These are phyloP conservation scores for Nomada lathburiana DNA, from an alignment of 2,888 invertebrate species.

Conservation along the genomic window DNA sequence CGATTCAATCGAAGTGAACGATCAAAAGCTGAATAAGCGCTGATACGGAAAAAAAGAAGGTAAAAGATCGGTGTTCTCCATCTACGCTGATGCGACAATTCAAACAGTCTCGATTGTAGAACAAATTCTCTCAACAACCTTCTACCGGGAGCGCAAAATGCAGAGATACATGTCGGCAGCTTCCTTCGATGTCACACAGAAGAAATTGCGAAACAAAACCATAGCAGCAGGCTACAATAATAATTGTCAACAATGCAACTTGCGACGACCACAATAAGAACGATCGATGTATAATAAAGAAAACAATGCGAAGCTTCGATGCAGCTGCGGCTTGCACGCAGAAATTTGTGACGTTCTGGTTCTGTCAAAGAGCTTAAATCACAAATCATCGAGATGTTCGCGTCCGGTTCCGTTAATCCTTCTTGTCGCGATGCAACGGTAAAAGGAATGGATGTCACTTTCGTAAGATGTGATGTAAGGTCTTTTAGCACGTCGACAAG, in stretches of 20 bases:
- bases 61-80: slow-evolving; percentile 1
- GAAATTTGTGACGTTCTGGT: neutral
- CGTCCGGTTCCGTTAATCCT: too few species aligned
- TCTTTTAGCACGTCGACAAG: slow-evolving; percentile 14
- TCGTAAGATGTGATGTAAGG: slow-evolving; percentile 43
- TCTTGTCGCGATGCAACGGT: too few species aligned
- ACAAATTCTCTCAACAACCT: slow-evolving; percentile 7
- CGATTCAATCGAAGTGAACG: slow-evolving; percentile 24
- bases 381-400: slow-evolving; percentile 6
- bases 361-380: slow-evolving; percentile 51
- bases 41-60: neutral
- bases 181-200: slow-evolving; percentile 26
- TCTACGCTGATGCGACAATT: slow-evolving; percentile 24
- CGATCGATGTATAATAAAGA: slow-evolving; percentile 21
- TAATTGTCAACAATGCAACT: slow-evolving; percentile 35
- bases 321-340: slow-evolving; percentile 9
- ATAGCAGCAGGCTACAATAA: slow-evolving; percentile 32
- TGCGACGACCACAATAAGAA: slow-evolving; percentile 46
- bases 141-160: neutral
- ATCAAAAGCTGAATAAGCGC: slow-evolving; percentile 30
- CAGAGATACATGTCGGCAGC: neutral
- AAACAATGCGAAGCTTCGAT: slow-evolving; percentile 52
- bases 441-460: too few species aligned
- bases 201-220: slow-evolving; percentile 8
- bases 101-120: slow-evolving; percentile 8